Base-by-base conservation (phyloP, 1,140 invertebrate species). In the Conus betulinus region DNA sequence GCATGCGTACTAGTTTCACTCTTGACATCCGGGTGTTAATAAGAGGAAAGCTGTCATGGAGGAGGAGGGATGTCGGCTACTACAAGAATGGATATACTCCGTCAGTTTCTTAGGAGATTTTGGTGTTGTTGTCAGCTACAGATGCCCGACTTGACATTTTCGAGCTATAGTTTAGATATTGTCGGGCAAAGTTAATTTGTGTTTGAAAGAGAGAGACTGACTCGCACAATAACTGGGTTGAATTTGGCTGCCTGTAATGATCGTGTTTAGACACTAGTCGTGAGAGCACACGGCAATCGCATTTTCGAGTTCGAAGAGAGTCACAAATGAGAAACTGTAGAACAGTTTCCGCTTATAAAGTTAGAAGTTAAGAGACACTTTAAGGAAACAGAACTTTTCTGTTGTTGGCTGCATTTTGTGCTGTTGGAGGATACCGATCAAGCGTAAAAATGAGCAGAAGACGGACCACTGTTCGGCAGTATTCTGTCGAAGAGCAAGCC, bases 401-500 rank as follows among this genome's bases (percentile, higher is more conserved):
- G 57, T 15, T 11, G 57, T 15, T 11, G 57, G 27, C 25, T 60
- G 25, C 27, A n/a, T 63, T 25, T 84, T 4, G 27, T 76, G 25
- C 71, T 25, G 71, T n/a, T 52, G 63, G 20, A 76, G 51, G 25
- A 67, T 11, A n/a, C 39, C 39, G 39, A 39, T 39, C 39, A 39
- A 39, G 25, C 51, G 3, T 25, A 51, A 78, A 52, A 85, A 91
- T 67, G 67, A 90, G 89, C 78, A 81, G 90, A 55, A 84, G 85
- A 53, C 51, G 90, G 27, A 74, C 84, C 63, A 87, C 88, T 79
- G 86, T 83, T 20, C 88, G 89, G 17, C 91, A 92, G 23, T 92
- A 90, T 82, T 91, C 90, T 13, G 90, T 89, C 17, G 90, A 91
- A 55, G 90, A 92, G 51, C 90, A 91, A 76, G 90, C 90, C n/a